phyloP scores from a whole-genome alignment of 2,113 vertebrate species.

The Bombycilla garrulus region DNA sequence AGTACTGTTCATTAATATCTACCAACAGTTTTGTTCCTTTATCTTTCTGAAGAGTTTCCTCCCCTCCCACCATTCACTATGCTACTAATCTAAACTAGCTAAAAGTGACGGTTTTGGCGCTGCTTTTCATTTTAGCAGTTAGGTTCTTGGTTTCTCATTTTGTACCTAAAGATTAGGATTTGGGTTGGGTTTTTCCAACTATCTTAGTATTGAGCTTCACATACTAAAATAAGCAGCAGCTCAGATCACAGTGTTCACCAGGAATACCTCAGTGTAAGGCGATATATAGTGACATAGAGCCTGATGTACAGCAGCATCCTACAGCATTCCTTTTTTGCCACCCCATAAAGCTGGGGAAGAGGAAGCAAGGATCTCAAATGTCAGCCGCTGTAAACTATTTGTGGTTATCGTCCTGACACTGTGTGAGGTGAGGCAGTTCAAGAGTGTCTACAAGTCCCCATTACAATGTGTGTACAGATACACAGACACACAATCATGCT shows the following conservation, averaged over 20 bases:
- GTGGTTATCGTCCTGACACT: neutral
- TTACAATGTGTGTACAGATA: neutral
- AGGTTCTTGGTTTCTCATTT: neutral
- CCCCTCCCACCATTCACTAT: neutral
- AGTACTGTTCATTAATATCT: neutral
- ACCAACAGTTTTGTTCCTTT: neutral
- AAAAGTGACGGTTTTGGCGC: neutral
- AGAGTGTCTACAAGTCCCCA: neutral
- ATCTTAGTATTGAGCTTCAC: neutral
- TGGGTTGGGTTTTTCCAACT: neutral
- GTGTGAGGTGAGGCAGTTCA: neutral
- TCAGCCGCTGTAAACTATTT: neutral
- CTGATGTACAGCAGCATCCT: neutral
- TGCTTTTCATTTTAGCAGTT: neutral
- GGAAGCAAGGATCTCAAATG: neutral
- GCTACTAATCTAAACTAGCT: neutral
- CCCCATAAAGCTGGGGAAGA: neutral
- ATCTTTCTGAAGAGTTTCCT: neutral
- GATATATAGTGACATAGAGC: neutral
- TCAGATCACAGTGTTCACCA: neutral
- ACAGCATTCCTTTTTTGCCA: neutral
- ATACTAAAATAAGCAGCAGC: neutral
- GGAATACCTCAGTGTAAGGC: neutral
- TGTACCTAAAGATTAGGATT: neutral
- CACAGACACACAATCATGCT: neutral